phyloP scores from a whole-genome alignment of 1,140 invertebrate species.

The Diorhabda sublineata region DNA sequence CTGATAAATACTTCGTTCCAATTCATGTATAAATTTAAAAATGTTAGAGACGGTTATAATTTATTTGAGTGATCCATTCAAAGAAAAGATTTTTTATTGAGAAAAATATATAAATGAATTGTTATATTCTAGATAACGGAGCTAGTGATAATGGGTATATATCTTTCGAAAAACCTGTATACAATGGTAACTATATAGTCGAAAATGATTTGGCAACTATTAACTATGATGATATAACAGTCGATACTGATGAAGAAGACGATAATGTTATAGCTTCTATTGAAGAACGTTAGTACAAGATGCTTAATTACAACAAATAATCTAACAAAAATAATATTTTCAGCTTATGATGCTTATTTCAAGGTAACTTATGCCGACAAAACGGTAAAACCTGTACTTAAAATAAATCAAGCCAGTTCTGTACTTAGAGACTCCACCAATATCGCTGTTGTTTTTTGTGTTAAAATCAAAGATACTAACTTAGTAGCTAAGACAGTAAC shows the following conservation, averaged over 20 bases:
- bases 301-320: background rate
- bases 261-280: background rate
- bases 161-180: constrained; percentile 1
- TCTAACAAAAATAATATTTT: background rate
- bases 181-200: constrained; percentile 10
- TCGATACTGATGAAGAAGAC: constrained; percentile 11
- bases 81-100: too few species aligned
- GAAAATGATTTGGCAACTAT: background rate
- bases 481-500: background rate
- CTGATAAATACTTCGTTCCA: too few species aligned
- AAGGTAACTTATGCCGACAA: constrained; percentile 5
- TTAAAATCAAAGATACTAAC: background rate
- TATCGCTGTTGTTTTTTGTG: background rate
- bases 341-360: constrained; percentile 14
- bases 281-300: background rate
- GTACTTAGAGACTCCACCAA: background rate
- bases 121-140: background rate
- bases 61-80: too few species aligned
- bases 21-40: too few species aligned
- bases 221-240: constrained; percentile 3
- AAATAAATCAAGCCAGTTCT: background rate
- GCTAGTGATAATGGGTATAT: background rate
- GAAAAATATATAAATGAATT: too few species aligned
- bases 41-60: too few species aligned
- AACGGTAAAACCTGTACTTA: background rate